Evolutionary conservation across 2,888 invertebrate genomes (phyloP).

Genomic region (Apodemia duryi): DNA sequence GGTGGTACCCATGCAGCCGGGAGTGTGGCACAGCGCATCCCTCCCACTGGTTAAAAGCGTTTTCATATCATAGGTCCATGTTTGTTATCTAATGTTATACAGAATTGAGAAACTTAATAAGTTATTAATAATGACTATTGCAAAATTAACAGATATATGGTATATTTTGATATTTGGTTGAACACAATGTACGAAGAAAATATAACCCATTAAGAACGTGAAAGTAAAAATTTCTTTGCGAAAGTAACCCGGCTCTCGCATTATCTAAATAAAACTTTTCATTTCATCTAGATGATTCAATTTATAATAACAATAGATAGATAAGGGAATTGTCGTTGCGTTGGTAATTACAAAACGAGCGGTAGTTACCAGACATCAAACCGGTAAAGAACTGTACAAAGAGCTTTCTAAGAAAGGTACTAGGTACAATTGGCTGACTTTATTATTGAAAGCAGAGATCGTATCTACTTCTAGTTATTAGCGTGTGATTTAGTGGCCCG

Average conservation of each 20-base stretch:
- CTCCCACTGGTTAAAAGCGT: too few species aligned
- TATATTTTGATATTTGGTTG: too few species aligned
- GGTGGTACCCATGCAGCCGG: too few species aligned
- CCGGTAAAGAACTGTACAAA: slow-evolving; percentile 56
- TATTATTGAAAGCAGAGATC: slow-evolving; percentile 73
- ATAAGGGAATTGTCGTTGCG: slow-evolving; percentile 49
- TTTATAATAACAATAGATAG: slow-evolving; percentile 39
- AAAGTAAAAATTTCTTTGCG: slow-evolving; percentile 10
- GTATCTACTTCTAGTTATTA: slow-evolving; percentile 72
- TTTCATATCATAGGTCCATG: too few species aligned
- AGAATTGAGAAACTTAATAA: too few species aligned
- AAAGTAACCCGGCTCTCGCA: slow-evolving; percentile 20
- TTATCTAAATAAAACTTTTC: slow-evolving; percentile 35
- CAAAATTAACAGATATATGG: too few species aligned
- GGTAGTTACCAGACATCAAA: slow-evolving; percentile 37
- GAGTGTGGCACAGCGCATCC: too few species aligned
- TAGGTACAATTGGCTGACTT: slow-evolving; percentile 62
- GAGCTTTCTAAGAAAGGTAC: slow-evolving; percentile 63
- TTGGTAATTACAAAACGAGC: slow-evolving; percentile 56
- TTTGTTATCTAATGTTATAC: too few species aligned
- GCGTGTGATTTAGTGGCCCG: slow-evolving; percentile 64
- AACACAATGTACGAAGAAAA: background rate
- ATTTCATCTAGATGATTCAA: slow-evolving; percentile 39
- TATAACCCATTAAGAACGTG: background rate
- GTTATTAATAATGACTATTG: too few species aligned